phyloP scores from a whole-genome alignment of 2,113 vertebrate species.

The Phalacrocorax aristotelis region DNA sequence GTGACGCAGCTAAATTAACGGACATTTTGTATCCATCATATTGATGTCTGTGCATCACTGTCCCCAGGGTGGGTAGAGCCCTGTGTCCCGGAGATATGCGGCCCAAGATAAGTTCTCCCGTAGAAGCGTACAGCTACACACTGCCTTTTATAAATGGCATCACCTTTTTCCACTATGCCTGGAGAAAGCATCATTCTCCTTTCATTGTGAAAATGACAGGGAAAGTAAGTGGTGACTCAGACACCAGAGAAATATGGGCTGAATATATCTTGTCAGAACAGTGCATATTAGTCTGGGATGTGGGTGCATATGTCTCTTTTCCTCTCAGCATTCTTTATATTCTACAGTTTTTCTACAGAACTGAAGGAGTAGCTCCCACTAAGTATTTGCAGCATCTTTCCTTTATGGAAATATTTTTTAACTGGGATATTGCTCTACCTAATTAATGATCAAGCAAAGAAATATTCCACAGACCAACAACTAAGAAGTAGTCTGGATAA shows the following conservation, averaged over 20 bases:
- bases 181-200: not conserved
- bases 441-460: not conserved
- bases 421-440: not conserved
- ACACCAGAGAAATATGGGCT: not conserved
- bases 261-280: not conserved
- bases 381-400: not conserved
- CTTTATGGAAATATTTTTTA: not conserved
- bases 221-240: not conserved
- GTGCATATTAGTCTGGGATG: not conserved
- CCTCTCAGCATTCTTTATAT: not conserved
- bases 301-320: not conserved
- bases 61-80: too few relatives aligned
- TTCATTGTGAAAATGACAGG: not conserved
- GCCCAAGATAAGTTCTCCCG: too few relatives aligned
- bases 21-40: too few relatives aligned
- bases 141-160: not conserved
- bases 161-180: not conserved
- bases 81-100: too few relatives aligned
- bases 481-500: not conserved
- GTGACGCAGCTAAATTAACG: too few relatives aligned
- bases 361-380: not conserved
- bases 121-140: too few relatives aligned
- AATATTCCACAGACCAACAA: not conserved
- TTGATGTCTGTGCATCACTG: too few relatives aligned
- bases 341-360: not conserved